Conservation (phyloP, 1,140 invertebrate genomes). For the Scaptomyza hsui region DNA sequence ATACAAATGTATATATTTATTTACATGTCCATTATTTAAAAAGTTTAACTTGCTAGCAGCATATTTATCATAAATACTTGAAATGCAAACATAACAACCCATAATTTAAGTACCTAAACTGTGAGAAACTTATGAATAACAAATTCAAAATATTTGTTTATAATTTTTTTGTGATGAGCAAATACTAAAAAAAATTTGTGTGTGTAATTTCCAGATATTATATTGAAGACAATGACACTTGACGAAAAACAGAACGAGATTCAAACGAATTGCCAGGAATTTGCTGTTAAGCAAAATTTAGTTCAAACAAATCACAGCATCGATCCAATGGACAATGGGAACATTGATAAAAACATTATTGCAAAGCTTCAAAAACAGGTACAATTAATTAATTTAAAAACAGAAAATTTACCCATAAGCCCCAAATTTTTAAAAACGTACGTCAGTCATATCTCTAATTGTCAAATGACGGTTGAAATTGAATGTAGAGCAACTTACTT, state of each 20-base stretch:
- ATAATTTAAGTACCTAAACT: too few species aligned
- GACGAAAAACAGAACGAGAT: slow-evolving; percentile 46
- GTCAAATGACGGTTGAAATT: slow-evolving; percentile 2
- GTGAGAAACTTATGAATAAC: too few species aligned
- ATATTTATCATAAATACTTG: too few species aligned
- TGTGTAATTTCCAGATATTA: slow-evolving; percentile 24
- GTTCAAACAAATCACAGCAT: slow-evolving; percentile 1
- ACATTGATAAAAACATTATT: slow-evolving; percentile 41
- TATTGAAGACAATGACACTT: slow-evolving; percentile 54
- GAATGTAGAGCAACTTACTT: not conserved
- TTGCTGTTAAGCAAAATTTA: not conserved
- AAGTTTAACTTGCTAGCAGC: too few species aligned
- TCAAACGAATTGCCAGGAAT: slow-evolving; percentile 11
- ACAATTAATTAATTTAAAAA: not conserved
- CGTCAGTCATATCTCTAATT: not conserved
- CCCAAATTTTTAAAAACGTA: not conserved
- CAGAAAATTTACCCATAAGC: not conserved
- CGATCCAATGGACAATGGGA: slow-evolving; percentile 34
- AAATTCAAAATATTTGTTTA: too few species aligned
- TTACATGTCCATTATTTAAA: too few species aligned
- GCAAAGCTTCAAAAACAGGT: slow-evolving; percentile 49
- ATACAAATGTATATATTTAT: too few species aligned
- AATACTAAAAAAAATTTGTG: too few species aligned
- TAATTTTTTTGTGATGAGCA: too few species aligned
- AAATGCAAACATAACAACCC: too few species aligned